A percentile compares a stretch with the other conserved stretches of the same genome.
phyloP scores from a whole-genome alignment of 2,113 vertebrate genomes.

The mouse (Mus musculus) region GRCm39 chr9:64052001-64052500 shows the following conservation, averaged over 20 bases:
- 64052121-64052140: not conserved
- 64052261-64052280: not conserved
- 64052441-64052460: not conserved
- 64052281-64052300: not conserved
- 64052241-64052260: not conserved
- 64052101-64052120: not conserved
- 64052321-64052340: not conserved
- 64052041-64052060: not conserved
- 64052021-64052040: not conserved
- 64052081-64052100: not conserved
- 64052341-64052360: not conserved
- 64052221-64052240: not conserved
- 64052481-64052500: not conserved
- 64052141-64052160: not conserved
- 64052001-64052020: not conserved
- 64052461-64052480: not conserved
- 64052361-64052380: not conserved
- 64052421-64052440: not conserved
- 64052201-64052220: not conserved
- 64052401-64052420: not conserved
- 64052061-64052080: not conserved
- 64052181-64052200: not conserved
- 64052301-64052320: not conserved
- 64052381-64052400: not conserved
- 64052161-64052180: not conserved